phyloP scores from a whole-genome alignment of 2,888 invertebrate genomes.

The Zygaena filipendulae region DNA sequence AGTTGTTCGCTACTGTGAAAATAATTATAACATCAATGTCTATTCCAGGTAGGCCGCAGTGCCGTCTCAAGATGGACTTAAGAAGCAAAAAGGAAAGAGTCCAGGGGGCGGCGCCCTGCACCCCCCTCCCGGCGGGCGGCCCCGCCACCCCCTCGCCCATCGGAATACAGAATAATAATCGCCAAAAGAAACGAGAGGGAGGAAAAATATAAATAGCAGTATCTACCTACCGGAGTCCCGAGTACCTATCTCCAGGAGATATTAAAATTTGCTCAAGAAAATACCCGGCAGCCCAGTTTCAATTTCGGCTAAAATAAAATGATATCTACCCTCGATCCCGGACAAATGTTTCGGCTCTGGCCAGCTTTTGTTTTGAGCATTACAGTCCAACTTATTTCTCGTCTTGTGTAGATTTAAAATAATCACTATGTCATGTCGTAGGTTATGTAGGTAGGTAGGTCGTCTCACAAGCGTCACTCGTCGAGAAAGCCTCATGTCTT shows the following conservation, averaged over 20 bases:
- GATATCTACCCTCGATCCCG: conserved; percentile 30
- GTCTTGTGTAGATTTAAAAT: too few relatives aligned
- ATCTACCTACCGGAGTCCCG: conserved; percentile 47
- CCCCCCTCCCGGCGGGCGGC: too few relatives aligned
- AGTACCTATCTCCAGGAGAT: conserved; percentile 41
- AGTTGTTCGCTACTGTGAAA: too few relatives aligned
- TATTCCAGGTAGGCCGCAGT: conserved; percentile 27
- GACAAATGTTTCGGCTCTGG: too few relatives aligned
- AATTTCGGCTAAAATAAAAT: conserved; percentile 59
- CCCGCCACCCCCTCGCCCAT: conserved; percentile 42
- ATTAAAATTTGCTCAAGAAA: conserved; percentile 60
- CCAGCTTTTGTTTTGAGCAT: too few relatives aligned
- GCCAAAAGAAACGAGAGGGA: conserved; percentile 61
- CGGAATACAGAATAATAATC: conserved; percentile 68
- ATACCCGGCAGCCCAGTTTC: conserved; percentile 33
- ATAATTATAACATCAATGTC: too few relatives aligned
- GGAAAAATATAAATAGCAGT: conserved; percentile 66
- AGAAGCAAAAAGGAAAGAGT: conserved; percentile 70
- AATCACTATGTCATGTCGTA: too few relatives aligned
- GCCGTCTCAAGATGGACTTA: conserved; percentile 66
- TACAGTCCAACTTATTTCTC: too few relatives aligned
- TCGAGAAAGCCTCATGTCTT: too few relatives aligned
- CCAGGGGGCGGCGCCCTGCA: conserved; percentile 39
- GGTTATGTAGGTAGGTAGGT: too few relatives aligned
- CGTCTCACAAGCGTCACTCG: too few relatives aligned